These are phyloP conservation scores for Plodia interpunctella DNA, from an alignment of 1,140 invertebrate genomes.

Conservation along the genomic window DNA sequence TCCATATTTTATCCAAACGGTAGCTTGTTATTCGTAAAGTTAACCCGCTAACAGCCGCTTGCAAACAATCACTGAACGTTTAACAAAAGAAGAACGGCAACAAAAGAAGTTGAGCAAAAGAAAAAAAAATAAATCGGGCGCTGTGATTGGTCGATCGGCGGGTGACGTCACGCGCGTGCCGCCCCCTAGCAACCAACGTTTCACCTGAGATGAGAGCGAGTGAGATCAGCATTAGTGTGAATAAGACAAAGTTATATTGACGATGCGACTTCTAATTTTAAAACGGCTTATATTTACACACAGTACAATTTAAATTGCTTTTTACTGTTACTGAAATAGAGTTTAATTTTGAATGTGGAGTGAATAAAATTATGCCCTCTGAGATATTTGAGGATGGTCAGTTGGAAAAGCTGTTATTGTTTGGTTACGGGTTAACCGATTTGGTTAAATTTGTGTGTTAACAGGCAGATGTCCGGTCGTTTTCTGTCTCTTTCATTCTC, in stretches of 20 bases:
- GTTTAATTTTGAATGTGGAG: conserved; percentile 20
- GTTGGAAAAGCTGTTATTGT: conserved; percentile 74
- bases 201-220: conserved; percentile 63
- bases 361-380: conserved; percentile 16
- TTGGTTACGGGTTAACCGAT: conserved; percentile 75
- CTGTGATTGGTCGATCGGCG: conserved; percentile 40
- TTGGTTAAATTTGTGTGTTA: conserved; percentile 74
- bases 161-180: conserved; percentile 60
- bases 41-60: conserved; percentile 24
- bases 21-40: conserved; percentile 30
- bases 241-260: conserved; percentile 55
- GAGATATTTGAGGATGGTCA: conserved; percentile 50
- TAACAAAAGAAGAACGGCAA: conserved; percentile 52
- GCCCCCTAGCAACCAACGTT: conserved; percentile 65
- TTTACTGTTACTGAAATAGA: conserved; percentile 13
- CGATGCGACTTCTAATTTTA: conserved; percentile 18
- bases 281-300: conserved; percentile 21
- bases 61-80: conserved; percentile 29
- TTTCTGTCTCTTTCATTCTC: conserved; percentile 37
- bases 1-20: conserved; percentile 15
- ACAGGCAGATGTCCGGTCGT: conserved; percentile 60
- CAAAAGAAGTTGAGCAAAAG: conserved; percentile 29
- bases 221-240: conserved; percentile 37
- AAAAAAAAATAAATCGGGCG: conserved; percentile 33
- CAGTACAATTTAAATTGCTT: background rate